A percentile compares a stretch with the other conserved stretches of the same genome.
Evolutionary conservation across 1,140 invertebrate species (phyloP).

Genomic region (Lepidotrigona ventralis): DNA sequence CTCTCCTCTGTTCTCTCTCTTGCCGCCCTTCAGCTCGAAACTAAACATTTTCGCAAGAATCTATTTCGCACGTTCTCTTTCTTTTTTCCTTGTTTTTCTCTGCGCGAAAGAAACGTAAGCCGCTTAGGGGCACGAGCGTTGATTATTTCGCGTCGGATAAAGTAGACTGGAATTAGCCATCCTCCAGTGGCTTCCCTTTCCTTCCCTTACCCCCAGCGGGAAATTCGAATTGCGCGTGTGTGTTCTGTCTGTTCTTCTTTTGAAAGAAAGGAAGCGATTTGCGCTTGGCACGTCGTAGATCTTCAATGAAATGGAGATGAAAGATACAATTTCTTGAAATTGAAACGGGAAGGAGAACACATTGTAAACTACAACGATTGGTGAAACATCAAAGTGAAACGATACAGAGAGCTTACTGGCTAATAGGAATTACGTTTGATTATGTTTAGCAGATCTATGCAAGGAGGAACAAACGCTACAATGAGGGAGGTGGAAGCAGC

Average conservation of each 20-base stretch:
- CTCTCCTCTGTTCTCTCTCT: constrained; percentile 45
- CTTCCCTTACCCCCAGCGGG: background rate
- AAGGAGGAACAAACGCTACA: constrained; percentile 64
- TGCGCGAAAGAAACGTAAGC: background rate
- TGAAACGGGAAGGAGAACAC: too few species aligned
- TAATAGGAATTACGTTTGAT: background rate
- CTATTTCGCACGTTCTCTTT: background rate
- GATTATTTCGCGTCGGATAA: background rate
- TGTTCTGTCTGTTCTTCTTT: background rate
- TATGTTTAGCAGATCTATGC: constrained; percentile 50
- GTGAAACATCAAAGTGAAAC: too few species aligned
- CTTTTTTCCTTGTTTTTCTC: too few species aligned
- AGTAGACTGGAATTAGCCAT: background rate
- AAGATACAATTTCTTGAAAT: too few species aligned
- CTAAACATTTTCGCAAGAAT: constrained; percentile 24
- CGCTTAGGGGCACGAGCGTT: background rate
- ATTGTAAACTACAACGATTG: too few species aligned
- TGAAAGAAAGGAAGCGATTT: background rate
- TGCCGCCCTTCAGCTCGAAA: constrained; percentile 46
- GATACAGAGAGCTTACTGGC: too few species aligned
- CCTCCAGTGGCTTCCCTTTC: background rate
- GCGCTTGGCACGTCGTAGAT: too few species aligned
- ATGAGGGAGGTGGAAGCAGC: constrained; percentile 71
- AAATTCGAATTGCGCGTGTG: background rate
- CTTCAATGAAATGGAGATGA: too few species aligned